These are phyloP conservation scores for Liolophura sinensis DNA, from an alignment of 1,140 invertebrate species.

Conservation along the genomic window DNA sequence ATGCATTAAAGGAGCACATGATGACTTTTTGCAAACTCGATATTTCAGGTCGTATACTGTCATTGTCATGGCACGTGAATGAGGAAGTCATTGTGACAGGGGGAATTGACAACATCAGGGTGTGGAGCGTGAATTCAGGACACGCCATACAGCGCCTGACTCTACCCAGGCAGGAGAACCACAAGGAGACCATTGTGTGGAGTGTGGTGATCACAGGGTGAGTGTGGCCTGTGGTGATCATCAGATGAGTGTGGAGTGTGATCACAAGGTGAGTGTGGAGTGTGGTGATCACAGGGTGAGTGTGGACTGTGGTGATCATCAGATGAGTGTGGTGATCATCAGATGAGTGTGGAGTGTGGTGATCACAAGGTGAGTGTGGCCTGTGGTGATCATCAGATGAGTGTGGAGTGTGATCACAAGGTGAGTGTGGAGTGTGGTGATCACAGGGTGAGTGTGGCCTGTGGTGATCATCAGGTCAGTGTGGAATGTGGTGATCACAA, in stretches of 20 bases:
- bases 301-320: too few relatives aligned
- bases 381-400: too few relatives aligned
- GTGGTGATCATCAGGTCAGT: too few relatives aligned
- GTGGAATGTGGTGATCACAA: too few relatives aligned
- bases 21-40: too few relatives aligned
- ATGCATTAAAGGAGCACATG: too few relatives aligned
- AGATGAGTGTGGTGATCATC: too few relatives aligned
- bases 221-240: constrained; percentile 1
- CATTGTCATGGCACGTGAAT: constrained; percentile 79
- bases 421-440: too few relatives aligned
- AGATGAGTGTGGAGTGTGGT: too few relatives aligned
- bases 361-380: too few relatives aligned
- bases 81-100: constrained; percentile 82
- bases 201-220: constrained; percentile 72
- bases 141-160: constrained; percentile 82
- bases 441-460: too few relatives aligned
- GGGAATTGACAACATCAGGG: constrained; percentile 78
- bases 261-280: neutral
- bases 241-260: neutral
- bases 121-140: constrained; percentile 84
- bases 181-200: constrained; percentile 81
- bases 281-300: neutral
- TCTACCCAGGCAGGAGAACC: constrained; percentile 64
- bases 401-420: too few relatives aligned
- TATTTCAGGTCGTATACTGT: constrained; percentile 73